Evolutionary conservation across 2,797 vertebrate genomes (phyloP), one percentile per base, ranked within the genome.

Genomic region (Argya squamiceps): DNA sequence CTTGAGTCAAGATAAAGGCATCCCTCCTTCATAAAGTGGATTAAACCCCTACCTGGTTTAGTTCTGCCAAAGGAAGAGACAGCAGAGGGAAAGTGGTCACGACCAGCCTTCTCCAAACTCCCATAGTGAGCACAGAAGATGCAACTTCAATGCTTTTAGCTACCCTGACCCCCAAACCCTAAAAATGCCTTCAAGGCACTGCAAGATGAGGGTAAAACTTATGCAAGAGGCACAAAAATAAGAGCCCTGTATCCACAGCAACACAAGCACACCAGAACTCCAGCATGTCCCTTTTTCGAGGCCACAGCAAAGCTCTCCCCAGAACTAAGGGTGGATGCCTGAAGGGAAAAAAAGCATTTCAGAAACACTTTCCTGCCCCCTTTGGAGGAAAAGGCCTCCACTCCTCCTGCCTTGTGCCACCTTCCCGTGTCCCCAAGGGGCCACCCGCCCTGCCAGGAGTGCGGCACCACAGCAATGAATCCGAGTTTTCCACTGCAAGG

Each of bases 221-320:
- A 32, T 7, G 37, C 67, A 87, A 76, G 43, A 82, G n/a, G 46
- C 58, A 81, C 26, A 89, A 62, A 91, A 87, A 47, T 3, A 91
- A 91, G 52, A 87, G 34, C 55, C 41, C 49, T 62, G n/a, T 71
- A 77, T 32, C 71, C 69, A 71, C 20, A 71, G 44, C 46, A 88
- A 77, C 78, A 52, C 29, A 62, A 37, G 56, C 29, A 62, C 29
- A 55, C 7, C 0, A n/a, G 49, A 91, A 50, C 32, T 81, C 55
- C 52, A 47, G 50, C 3, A 0, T 0, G 1, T 18, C 44, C 24
- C 27, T 39, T 70, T 39, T 22, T 14, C 0, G 0, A 84, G 64
- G 30, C 47, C 69, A 41, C 67, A 53, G 43, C 41, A 95, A 90
- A 84, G 44, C 39, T 73, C 47, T 77, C 59, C 55, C 41, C 32